Evolutionary conservation across 2,888 invertebrate species (phyloP).

Genomic region (Philonicus albiceps): DNA sequence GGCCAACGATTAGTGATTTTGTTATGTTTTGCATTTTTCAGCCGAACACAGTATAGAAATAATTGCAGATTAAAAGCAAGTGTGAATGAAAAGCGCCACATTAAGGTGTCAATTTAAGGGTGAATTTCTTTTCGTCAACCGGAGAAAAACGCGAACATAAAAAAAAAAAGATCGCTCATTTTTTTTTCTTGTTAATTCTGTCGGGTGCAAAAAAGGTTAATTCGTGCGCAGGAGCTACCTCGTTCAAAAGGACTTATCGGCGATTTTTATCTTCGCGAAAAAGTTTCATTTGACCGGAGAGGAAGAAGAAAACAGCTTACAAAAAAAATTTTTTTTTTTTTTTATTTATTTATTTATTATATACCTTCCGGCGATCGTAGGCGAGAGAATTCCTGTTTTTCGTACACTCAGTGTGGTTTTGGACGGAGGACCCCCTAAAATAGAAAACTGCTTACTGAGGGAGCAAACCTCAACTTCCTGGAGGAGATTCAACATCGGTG

Average conservation of each 20-base stretch:
- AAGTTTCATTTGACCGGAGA: background rate
- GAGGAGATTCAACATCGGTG: constrained; percentile 49
- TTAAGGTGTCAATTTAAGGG: background rate
- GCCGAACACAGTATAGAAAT: background rate
- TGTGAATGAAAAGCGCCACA: background rate
- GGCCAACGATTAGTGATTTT: background rate
- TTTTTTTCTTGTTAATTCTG: background rate
- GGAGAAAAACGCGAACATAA: background rate
- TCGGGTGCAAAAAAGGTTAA: background rate
- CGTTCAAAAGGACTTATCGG: background rate
- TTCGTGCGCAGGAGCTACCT: constrained; percentile 14
- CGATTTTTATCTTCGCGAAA: background rate
- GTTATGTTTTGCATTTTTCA: constrained; percentile 13
- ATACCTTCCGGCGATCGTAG: background rate
- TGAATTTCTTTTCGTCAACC: background rate
- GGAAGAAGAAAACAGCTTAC: background rate
- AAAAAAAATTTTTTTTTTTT: background rate
- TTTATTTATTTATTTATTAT: background rate
- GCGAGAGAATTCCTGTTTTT: background rate
- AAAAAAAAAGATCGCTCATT: background rate
- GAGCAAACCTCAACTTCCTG: constrained; percentile 2
- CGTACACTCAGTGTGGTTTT: background rate
- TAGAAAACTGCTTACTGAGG: background rate
- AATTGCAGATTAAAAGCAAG: background rate
- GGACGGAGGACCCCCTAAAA: background rate